phyloP scores from a whole-genome alignment of 2,888 invertebrate genomes.

The Nephrocerus scutellatus region DNA sequence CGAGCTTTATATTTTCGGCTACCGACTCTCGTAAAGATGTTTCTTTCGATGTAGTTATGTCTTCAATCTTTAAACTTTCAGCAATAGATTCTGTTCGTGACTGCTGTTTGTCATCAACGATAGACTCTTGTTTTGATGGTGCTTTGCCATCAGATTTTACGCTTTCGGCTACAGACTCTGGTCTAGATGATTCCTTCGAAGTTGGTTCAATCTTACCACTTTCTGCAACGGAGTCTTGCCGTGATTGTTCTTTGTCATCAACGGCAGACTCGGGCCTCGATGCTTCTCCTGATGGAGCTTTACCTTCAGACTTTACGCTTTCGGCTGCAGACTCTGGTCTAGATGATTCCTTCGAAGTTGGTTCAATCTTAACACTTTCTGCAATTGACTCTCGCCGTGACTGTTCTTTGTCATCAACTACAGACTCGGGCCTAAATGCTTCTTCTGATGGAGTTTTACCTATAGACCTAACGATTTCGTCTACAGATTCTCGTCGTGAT shows the following conservation, averaged over 20 bases:
- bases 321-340: conserved; percentile 14
- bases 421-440: conserved; percentile 13
- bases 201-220: conserved; percentile 15
- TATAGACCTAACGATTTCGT: not conserved
- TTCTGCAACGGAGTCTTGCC: conserved; percentile 19
- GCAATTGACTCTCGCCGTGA: not conserved
- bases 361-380: conserved; percentile 5
- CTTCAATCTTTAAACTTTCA: conserved; percentile 4
- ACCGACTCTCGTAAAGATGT: conserved; percentile 15
- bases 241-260: conserved; percentile 16
- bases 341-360: conserved; percentile 20
- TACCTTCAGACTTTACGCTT: conserved; percentile 9
- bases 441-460: not conserved
- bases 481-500: conserved; percentile 10
- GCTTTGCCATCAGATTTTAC: no score
- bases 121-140: no score
- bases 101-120: conserved; percentile 14
- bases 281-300: conserved; percentile 7
- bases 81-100: conserved; percentile 2
- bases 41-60: conserved; percentile 9
- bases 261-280: conserved; percentile 10
- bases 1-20: not conserved
- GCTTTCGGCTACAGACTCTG: conserved; percentile 26
- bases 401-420: conserved; percentile 2
- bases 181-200: conserved; percentile 32